These are phyloP conservation scores for Penelope pileata DNA, from an alignment of 2,113 vertebrate species.

Conservation along the genomic window DNA sequence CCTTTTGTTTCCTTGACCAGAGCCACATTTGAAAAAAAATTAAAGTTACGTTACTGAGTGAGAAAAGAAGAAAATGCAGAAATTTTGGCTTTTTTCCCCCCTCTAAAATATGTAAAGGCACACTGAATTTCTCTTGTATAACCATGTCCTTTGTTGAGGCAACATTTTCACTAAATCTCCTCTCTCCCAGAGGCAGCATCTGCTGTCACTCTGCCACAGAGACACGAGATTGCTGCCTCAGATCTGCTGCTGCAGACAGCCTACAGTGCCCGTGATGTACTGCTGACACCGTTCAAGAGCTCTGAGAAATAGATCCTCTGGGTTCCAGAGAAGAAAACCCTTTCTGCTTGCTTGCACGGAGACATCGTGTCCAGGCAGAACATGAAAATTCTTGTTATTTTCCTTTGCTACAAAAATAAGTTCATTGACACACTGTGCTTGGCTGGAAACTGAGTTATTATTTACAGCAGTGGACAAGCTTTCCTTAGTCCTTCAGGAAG, in stretches of 20 bases:
- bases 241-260: neutral
- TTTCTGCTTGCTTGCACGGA: neutral
- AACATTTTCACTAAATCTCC: neutral
- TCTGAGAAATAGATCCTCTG: neutral
- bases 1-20: neutral
- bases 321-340: neutral
- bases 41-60: neutral
- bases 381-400: neutral
- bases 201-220: neutral
- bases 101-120: neutral
- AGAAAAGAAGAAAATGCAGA: neutral
- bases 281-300: neutral
- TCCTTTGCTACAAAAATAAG: neutral
- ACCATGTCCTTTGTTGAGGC: neutral
- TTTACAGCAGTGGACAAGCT: neutral
- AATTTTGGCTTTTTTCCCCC: neutral
- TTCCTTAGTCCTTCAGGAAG: neutral
- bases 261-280: fast-evolving
- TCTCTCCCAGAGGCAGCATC: slow-evolving; percentile 9
- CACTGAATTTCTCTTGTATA: neutral
- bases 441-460: neutral
- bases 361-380: fast-evolving
- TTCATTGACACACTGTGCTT: neutral
- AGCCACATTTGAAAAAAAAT: neutral
- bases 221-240: neutral